phyloP scores from a whole-genome alignment of 2,113 vertebrate genomes.

The Pipa parva region DNA sequence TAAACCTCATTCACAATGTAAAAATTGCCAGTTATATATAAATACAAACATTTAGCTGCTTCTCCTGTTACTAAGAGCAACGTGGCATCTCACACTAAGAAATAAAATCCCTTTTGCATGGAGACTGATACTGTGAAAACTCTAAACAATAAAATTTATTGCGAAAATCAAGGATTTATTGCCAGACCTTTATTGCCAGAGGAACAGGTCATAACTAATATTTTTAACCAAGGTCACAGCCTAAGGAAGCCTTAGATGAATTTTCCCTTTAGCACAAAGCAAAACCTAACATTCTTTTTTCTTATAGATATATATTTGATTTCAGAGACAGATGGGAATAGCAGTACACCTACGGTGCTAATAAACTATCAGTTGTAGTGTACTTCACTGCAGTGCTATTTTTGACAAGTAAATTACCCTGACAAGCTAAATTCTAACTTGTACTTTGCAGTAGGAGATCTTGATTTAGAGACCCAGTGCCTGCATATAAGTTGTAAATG shows the following conservation, averaged over 20 bases:
- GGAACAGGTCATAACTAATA: constrained; percentile 25
- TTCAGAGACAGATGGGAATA: constrained; percentile 20
- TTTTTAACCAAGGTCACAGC: constrained; percentile 38
- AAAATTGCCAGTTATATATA: no score
- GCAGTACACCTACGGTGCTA: constrained; percentile 10
- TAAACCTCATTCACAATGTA: no score
- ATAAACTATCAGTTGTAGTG: constrained; percentile 28
- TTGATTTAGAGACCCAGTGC: constrained; percentile 21
- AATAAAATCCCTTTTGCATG: no score
- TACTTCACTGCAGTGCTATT: neutral
- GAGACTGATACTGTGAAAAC: no score
- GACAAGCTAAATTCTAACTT: constrained; percentile 25
- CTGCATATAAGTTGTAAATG: neutral
- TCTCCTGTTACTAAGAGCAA: no score
- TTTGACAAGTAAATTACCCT: constrained; percentile 34
- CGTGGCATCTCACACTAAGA: no score
- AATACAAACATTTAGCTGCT: no score
- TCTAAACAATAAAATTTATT: no score
- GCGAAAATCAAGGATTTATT: neutral
- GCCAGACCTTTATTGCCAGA: constrained; percentile 3
- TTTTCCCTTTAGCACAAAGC: constrained; percentile 15
- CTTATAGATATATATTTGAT: constrained; percentile 15
- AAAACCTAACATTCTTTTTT: constrained; percentile 5
- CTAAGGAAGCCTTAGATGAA: constrained; percentile 23
- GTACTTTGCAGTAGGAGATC: constrained; percentile 1